Evolutionary conservation across 2,797 vertebrate species (phyloP).

Genomic region (Oreochromis mossambicus): DNA sequence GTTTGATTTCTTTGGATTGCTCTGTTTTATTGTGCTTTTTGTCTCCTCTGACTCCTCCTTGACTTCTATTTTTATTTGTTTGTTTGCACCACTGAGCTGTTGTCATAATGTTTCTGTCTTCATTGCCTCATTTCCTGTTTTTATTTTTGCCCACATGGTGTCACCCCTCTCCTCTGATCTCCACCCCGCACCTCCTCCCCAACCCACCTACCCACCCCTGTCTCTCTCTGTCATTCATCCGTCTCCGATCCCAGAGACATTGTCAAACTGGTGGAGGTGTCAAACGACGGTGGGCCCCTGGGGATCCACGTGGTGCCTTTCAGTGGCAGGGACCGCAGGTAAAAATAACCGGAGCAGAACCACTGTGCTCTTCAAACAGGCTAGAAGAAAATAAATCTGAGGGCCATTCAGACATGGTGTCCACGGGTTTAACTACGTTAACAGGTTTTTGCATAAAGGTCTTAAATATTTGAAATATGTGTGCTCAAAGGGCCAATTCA

Average conservation of each 20-base stretch:
- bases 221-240: constrained; percentile 7
- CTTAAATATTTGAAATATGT: not conserved
- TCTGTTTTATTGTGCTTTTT: not conserved
- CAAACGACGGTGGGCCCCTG: constrained; percentile 95
- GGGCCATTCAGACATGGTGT: not conserved
- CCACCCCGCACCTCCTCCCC: not conserved
- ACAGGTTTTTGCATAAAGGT: not conserved
- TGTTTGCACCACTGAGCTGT: not conserved
- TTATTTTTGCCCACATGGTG: constrained; percentile 53
- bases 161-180: constrained; percentile 16
- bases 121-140: constrained; percentile 37
- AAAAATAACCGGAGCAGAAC: constrained; percentile 58
- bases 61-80: not conserved
- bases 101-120: not conserved
- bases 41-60: not conserved
- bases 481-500: not conserved
- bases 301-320: constrained; percentile 99
- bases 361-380: not conserved
- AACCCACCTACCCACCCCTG: not conserved
- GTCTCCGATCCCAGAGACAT: constrained; percentile 83
- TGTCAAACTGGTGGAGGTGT: constrained; percentile 95
- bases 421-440: not conserved
- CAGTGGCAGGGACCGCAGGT: constrained; percentile 95
- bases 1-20: constrained; percentile 23
- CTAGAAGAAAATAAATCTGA: not conserved